Evolutionary conservation across 2,888 invertebrate species (phyloP), one percentile per base, ranked within the genome.

Genomic region (Mystacides longicornis): DNA sequence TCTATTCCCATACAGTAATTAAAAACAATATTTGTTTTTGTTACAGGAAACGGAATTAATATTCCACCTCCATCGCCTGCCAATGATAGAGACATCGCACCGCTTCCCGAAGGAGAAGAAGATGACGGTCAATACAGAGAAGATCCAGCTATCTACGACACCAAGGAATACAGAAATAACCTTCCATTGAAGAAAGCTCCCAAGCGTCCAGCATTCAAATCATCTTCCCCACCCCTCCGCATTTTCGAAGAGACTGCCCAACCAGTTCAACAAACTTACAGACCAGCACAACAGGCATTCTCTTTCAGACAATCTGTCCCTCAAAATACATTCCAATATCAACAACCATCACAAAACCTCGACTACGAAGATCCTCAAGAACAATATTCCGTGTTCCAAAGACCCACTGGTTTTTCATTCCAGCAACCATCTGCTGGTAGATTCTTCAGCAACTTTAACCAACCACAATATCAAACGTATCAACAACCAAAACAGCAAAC

Each of bases 81-180:
- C 54, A 79, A 80, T 66, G 74, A 77, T 0, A 63, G 75, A 55
- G 71, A 67, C n/a, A 70, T 68, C 7, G 73, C 75, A 45, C 60
- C 60, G 19, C 67, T 77, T 27, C 77, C 77, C 5, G 82, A 82
- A 42, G 80, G 82, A 59, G 84, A 87, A 66, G 82, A 88, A 65
- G 91, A 91, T 66, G 91, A 91, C 66, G 91, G 91, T 0, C 90
- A 91, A 65, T 91, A 91, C 71, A 78, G 89, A 47, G 91, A 91
- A 67, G 90, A 91, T 68, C 91, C 91, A 0, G 81, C 81, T 58
- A 79, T 87, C 58, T 91, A 91, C 72, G 86, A 87, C 69, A 46
- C 60, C 22, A 81, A 81, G 62, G 83, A 86, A 65, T 82, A 86
- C 7, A 80, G 81, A 62, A 83, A 79, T 71, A 83, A 68, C 14